These are phyloP conservation scores for Sebastes dallii DNA, from an alignment of 2,797 vertebrate species.

Conservation along the genomic window DNA sequence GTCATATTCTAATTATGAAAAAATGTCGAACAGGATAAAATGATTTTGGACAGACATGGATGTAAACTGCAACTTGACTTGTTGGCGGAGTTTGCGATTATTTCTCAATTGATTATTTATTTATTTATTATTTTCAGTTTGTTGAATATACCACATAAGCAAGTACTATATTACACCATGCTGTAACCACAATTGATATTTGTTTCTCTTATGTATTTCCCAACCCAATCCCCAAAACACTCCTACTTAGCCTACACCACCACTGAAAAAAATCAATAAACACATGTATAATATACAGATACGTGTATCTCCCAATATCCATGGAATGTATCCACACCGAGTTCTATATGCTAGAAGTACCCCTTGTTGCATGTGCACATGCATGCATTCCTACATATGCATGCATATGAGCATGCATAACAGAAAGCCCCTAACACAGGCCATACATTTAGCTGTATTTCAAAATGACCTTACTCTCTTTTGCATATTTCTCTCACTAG, in stretches of 20 bases:
- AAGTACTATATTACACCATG: too few relatives aligned
- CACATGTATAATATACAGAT: neutral
- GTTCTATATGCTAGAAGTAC: neutral
- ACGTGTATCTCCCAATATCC: neutral
- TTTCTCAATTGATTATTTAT: too few relatives aligned
- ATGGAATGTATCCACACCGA: neutral
- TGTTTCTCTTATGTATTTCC: rapidly evolving
- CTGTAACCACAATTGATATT: neutral
- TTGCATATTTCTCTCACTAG: slow-evolving; percentile 14
- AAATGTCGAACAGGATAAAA: too few relatives aligned
- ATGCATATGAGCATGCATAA: neutral
- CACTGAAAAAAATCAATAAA: neutral
- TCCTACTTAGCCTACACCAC: neutral
- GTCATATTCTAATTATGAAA: too few relatives aligned
- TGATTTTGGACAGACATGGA: too few relatives aligned
- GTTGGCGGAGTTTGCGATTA: too few relatives aligned
- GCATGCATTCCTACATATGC: neutral
- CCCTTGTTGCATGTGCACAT: neutral
- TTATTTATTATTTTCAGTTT: too few relatives aligned
- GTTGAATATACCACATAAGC: too few relatives aligned
- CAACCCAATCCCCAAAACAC: neutral
- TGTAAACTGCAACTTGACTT: too few relatives aligned
- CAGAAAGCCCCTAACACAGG: neutral
- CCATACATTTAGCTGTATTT: neutral
- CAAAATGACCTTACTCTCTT: rapidly evolving